These are phyloP conservation scores for Drosophila peninsularis DNA, from an alignment of 2,888 invertebrate genomes.

Conservation along the genomic window DNA sequence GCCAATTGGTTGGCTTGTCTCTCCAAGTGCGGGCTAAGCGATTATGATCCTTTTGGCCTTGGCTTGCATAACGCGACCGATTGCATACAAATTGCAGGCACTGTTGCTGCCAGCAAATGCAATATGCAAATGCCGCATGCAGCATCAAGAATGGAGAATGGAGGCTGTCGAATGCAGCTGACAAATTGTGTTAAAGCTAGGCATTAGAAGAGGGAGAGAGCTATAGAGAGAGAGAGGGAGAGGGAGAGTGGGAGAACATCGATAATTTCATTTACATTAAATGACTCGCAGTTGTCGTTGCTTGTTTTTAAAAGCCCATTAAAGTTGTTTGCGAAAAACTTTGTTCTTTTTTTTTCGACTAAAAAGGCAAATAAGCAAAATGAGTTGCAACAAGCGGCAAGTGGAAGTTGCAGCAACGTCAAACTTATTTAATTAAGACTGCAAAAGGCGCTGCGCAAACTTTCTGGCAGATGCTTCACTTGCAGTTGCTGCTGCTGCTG, in stretches of 20 bases:
- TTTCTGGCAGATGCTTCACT: conserved; percentile 42
- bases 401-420: conserved; percentile 41
- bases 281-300: conserved; percentile 29
- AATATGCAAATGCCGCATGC: conserved; percentile 42
- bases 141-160: conserved; percentile 28
- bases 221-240: neutral
- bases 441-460: conserved; percentile 52
- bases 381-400: conserved; percentile 47
- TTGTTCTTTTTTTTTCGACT: conserved; percentile 24
- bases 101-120: conserved; percentile 35
- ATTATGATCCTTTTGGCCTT: conserved; percentile 27
- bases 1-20: conserved; percentile 12
- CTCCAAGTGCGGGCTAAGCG: too few relatives aligned
- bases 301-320: conserved; percentile 59
- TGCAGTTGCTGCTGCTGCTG: conserved; percentile 26
- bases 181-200: conserved; percentile 48
- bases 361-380: conserved; percentile 56
- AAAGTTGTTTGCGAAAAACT: conserved; percentile 54
- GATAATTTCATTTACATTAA: conserved; percentile 50
- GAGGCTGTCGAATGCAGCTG: conserved; percentile 23
- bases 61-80: conserved; percentile 13
- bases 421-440: conserved; percentile 79
- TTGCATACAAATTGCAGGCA: conserved; percentile 64
- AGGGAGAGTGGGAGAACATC: neutral
- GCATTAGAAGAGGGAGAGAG: neutral